Percentiles rank a stretch among this genome's conserved stretches.
Conservation (phyloP, 2,797 vertebrate species). For the Manis crassicaudata region DNA sequence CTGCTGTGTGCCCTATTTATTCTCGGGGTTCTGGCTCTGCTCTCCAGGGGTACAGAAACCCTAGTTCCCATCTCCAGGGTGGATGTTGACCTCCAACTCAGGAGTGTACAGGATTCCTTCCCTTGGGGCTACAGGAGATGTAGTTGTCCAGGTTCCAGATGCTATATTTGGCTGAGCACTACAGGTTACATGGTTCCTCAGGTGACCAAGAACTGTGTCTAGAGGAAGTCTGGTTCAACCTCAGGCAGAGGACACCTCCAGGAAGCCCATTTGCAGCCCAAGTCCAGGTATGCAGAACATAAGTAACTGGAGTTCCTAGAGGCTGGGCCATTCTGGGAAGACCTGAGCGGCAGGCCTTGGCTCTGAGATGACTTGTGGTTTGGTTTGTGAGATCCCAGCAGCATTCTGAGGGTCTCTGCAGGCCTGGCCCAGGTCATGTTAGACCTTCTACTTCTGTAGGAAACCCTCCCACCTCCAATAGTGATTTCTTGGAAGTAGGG, state of each 20-base stretch:
- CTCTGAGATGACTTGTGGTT: not conserved
- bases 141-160: not conserved
- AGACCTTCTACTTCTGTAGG: not conserved
- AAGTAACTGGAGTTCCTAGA: not conserved
- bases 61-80: not conserved
- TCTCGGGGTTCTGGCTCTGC: not conserved
- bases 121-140: not conserved
- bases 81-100: not conserved
- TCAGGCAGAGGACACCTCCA: not conserved
- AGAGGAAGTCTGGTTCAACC: not conserved
- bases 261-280: not conserved
- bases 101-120: not conserved
- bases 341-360: not conserved
- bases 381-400: not conserved
- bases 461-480: not conserved
- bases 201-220: not conserved
- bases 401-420: not conserved
- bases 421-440: not conserved
- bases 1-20: fast-evolving
- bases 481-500: not conserved
- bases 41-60: not conserved
- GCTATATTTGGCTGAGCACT: not conserved
- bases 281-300: not conserved
- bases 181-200: not conserved
- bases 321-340: too few species aligned